Base-by-base conservation (phyloP, 1,140 invertebrate genomes). In the Drosophila suzukii region DNA sequence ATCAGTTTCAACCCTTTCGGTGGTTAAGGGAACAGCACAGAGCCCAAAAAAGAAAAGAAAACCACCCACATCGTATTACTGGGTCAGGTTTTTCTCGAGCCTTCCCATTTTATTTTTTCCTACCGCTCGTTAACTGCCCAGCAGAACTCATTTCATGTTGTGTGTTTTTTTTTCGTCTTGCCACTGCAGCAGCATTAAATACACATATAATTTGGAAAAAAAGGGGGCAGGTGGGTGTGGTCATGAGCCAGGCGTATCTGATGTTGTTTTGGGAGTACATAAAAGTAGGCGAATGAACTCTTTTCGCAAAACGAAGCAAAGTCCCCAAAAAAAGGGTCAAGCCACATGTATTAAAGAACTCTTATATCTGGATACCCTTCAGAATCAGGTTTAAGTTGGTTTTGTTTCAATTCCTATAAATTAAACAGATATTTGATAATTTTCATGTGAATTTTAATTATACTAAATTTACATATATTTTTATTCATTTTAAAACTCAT, bases 251-350 rank as follows among this genome's bases (percentile, higher is more conserved):
- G 54, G 60, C 60, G 55, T 62, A 62, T 59, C 60, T 53, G 65
- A 66, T 44, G 38, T 62, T 47, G 34, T 36, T 71, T 55, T 30
- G 41, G 65, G 44, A 72, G 68, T 72, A 72, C 53, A 72, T 71
- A 71, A 72, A 71, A 71, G 36, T 56, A 83, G 83, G 79, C 79
- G 78, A 88, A 88, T 82, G 71, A 83, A 86, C 75, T 78, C 30
- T 51, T 44, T 39, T 46, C 49, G 53, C 36, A 43, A 53, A 65
- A 41, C 32, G 30, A 62, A 62, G 39, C 15, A 60, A 27, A 44
- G 2, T 12, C 11, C 17, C 39, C 20, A 72, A 81, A 84, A 81
- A 85, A 81, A 75, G 65, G 81, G 78, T 81, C 67, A 81, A 78
- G 49, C 65, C 57, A 63, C 58, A 63, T 38, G 34, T 54, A 68